A percentile compares a stretch with the other conserved stretches of the same genome.
These are phyloP conservation scores for Ctenomys sociabilis DNA, from an alignment of 2,113 vertebrate genomes.

Conservation along the genomic window DNA sequence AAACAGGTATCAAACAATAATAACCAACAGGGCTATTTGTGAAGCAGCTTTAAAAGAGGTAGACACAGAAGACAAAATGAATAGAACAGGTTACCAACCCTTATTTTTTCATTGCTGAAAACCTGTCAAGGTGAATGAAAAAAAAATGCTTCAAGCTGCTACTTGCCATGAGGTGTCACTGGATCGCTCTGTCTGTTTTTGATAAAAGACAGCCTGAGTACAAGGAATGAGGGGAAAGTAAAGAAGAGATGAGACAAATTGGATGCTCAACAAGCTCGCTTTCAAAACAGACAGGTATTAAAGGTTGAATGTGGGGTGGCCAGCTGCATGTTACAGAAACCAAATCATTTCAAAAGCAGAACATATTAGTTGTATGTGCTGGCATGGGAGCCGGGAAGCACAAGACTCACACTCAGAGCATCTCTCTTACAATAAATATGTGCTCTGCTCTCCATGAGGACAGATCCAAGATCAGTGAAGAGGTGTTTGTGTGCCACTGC, in stretches of 20 bases:
- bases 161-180: not conserved
- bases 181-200: constrained; percentile 20
- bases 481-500: not conserved
- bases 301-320: not conserved
- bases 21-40: not conserved
- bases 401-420: not conserved
- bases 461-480: not conserved
- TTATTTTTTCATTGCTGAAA: constrained; percentile 68
- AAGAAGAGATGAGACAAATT: constrained; percentile 35
- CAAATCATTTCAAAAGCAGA: constrained; percentile 1
- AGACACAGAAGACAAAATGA: constrained; percentile 1
- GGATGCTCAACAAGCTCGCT: constrained; percentile 47
- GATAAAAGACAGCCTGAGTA: not conserved
- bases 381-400: not conserved
- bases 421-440: not conserved
- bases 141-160: constrained; percentile 48
- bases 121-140: constrained; percentile 76
- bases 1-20: not conserved
- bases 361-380: not conserved
- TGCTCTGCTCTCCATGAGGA: not conserved
- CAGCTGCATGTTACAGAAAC: not conserved
- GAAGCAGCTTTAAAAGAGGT: constrained; percentile 69
- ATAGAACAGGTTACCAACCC: constrained; percentile 72
- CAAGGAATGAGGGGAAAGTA: not conserved
- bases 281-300: constrained; percentile 27